Conservation (phyloP, 2,888 invertebrate species). For the Molanna angustata region DNA sequence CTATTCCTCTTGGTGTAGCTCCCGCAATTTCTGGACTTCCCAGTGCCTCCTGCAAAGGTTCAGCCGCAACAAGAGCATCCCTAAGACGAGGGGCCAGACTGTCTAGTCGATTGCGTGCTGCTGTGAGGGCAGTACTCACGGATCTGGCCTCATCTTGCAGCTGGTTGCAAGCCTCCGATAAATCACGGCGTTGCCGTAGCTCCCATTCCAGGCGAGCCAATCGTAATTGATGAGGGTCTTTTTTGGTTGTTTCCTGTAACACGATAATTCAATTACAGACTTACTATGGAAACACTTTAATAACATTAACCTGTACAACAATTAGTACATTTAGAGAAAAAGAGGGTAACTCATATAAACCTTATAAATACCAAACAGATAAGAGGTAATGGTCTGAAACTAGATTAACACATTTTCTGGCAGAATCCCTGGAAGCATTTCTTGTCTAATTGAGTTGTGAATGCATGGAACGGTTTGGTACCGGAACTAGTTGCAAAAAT, state of each 20-base stretch:
- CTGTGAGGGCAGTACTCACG: constrained; percentile 71
- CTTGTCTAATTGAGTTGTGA: too few relatives aligned
- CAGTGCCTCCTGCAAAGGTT: constrained; percentile 86
- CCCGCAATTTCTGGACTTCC: constrained; percentile 41
- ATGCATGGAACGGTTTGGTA: too few relatives aligned
- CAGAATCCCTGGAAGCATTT: too few relatives aligned
- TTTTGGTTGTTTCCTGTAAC: constrained; percentile 62
- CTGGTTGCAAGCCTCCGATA: constrained; percentile 73
- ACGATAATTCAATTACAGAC: too few relatives aligned
- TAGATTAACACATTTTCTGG: too few relatives aligned
- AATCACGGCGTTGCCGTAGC: constrained; percentile 78
- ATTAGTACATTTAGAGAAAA: too few relatives aligned
- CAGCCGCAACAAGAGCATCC: constrained; percentile 64
- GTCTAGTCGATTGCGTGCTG: constrained; percentile 72
- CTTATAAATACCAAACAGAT: too few relatives aligned
- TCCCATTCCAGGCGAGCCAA: constrained; percentile 91
- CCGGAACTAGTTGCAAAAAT: too few relatives aligned
- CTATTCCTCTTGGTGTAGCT: constrained; percentile 42
- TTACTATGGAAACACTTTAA: too few relatives aligned
- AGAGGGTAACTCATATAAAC: too few relatives aligned
- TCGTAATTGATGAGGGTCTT: constrained; percentile 75
- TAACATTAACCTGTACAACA: too few relatives aligned
- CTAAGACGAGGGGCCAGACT: constrained; percentile 76
- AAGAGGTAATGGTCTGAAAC: too few relatives aligned
- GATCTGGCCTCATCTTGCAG: constrained; percentile 74